These are phyloP conservation scores for Steromphala cineraria DNA, from an alignment of 2,888 invertebrate species.

Conservation along the genomic window DNA sequence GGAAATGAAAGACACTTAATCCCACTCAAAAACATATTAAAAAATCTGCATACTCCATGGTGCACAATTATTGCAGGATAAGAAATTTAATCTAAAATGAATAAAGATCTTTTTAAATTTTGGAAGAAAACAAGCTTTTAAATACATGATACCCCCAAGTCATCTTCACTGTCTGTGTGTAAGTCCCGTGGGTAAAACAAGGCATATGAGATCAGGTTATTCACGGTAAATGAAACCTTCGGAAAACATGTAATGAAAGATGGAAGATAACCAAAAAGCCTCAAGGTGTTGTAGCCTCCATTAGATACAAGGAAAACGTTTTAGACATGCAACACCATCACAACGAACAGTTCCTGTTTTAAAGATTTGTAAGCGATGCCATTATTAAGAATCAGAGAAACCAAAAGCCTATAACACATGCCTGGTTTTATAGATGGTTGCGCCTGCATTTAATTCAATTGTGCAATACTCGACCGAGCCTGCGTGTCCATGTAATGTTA, in stretches of 20 bases:
- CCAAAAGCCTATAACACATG: neutral
- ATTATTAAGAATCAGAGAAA: neutral
- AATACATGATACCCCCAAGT: too few relatives aligned
- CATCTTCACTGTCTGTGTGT: neutral
- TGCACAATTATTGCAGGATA: too few relatives aligned
- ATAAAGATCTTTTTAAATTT: too few relatives aligned
- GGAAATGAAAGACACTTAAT: too few relatives aligned
- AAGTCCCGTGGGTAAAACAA: neutral
- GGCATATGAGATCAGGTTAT: neutral
- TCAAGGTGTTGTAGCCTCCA: neutral
- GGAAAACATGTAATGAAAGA: neutral
- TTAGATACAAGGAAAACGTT: conserved; percentile 15
- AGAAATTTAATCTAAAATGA: too few relatives aligned
- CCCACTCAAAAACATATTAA: too few relatives aligned
- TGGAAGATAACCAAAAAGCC: neutral
- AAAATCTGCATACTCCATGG: too few relatives aligned
- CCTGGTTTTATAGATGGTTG: neutral
- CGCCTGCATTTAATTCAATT: conserved; percentile 6
- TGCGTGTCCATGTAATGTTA: neutral
- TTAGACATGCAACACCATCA: neutral
- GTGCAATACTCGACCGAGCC: neutral
- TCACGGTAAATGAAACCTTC: neutral
- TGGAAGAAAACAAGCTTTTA: too few relatives aligned
- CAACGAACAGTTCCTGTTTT: conserved; percentile 11
- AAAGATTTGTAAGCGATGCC: conserved; percentile 10